These are phyloP conservation scores for Acanthosepion lycidas DNA, from an alignment of 2,888 invertebrate species.

Conservation along the genomic window DNA sequence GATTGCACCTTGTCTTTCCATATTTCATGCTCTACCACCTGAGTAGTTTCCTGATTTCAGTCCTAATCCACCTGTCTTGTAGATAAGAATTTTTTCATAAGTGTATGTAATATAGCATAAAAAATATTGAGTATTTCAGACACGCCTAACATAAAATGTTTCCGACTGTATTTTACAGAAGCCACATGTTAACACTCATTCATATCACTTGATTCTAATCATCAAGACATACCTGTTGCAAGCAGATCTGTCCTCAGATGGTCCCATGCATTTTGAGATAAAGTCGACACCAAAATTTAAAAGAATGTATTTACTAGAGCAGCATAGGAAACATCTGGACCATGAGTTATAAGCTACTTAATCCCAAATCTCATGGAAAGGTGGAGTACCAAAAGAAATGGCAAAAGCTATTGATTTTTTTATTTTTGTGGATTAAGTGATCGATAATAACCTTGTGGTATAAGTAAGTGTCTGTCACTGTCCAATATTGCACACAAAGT, in stretches of 20 bases:
- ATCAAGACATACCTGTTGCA: neutral
- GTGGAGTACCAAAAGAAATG: neutral
- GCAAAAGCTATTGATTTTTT: neutral
- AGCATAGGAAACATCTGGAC: neutral
- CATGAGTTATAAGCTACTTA: slow-evolving; percentile 33
- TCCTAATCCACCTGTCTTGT: neutral
- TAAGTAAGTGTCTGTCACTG: slow-evolving; percentile 22
- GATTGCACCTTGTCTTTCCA: neutral
- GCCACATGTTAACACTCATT: neutral
- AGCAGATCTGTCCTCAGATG: neutral
- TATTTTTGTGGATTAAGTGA: neutral
- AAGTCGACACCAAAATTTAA: neutral
- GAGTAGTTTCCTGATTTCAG: neutral
- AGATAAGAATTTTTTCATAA: neutral
- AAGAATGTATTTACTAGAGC: neutral
- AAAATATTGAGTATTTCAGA: neutral
- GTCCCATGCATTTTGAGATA: neutral
- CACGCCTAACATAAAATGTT: neutral
- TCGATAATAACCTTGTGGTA: slow-evolving; percentile 33
- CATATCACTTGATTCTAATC: neutral
- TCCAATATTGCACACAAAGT: slow-evolving; percentile 4
- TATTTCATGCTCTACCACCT: neutral
- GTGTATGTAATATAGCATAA: neutral
- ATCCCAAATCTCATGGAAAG: neutral
- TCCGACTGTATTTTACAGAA: neutral